A percentile compares a stretch with the other conserved stretches of the same genome.
Conservation (phyloP, 2,113 vertebrate species). For the Dasyornis broadbenti region DNA sequence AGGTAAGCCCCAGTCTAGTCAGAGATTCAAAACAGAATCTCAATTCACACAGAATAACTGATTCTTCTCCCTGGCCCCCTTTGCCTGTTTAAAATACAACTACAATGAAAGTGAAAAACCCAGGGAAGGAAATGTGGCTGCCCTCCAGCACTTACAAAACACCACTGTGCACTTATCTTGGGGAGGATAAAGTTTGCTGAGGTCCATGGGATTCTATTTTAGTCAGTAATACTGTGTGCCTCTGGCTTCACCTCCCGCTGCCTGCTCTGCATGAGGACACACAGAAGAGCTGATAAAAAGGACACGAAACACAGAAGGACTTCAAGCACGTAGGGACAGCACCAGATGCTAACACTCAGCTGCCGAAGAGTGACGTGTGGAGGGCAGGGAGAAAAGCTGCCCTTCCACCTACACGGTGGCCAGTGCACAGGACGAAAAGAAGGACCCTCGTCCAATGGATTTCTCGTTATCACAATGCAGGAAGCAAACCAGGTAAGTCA, state of each 20-base stretch:
- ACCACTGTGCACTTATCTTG: background rate
- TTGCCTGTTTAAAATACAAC: background rate
- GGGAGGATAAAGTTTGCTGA: background rate
- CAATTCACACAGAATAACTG: background rate
- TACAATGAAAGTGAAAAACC: background rate
- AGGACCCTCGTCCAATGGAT: background rate
- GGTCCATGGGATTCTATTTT: background rate
- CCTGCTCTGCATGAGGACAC: accelerated
- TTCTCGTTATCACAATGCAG: background rate
- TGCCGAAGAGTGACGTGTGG: background rate
- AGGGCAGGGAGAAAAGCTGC: background rate
- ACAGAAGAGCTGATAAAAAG: background rate
- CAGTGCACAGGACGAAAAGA: background rate
- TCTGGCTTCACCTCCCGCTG: background rate
- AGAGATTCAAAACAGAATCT: background rate
- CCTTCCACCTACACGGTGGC: background rate
- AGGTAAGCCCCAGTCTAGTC: background rate
- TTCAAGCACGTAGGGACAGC: background rate
- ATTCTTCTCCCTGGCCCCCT: background rate
- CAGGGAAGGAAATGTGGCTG: background rate
- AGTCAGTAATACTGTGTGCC: background rate
- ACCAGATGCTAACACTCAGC: background rate
- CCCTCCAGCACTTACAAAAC: background rate
- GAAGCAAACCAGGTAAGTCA: background rate
- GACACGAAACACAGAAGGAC: background rate